phyloP scores from a whole-genome alignment of 2,888 invertebrate genomes.

The Caenorhabditis auriculariae region DNA sequence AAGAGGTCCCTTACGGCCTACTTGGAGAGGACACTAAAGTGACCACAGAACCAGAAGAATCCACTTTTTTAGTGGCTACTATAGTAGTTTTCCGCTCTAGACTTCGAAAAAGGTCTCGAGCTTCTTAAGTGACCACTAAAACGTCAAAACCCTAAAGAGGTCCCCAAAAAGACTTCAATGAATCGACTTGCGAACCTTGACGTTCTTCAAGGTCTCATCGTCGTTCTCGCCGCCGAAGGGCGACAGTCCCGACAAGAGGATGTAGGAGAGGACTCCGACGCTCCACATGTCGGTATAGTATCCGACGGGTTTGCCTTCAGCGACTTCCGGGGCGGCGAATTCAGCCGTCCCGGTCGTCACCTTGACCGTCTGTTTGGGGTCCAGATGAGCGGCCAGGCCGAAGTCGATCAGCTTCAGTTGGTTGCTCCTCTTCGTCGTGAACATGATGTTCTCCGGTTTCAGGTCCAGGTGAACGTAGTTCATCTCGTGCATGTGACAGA shows the following conservation, averaged over 20 bases:
- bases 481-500: conserved; percentile 98
- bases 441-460: conserved; percentile 97
- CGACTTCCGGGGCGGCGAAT: conserved; percentile 98
- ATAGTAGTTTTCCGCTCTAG: no score
- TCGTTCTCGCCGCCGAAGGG: conserved; percentile 99
- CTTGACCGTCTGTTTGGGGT: conserved; percentile 97
- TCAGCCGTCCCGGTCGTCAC: conserved; percentile 85
- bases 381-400: conserved; percentile 94
- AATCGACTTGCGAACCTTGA: no score
- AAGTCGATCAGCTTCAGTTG: conserved; percentile 98
- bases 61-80: no score
- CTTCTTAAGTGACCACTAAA: no score
- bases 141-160: background rate
- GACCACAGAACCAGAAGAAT: no score
- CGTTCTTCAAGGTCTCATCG: conserved; percentile 94
- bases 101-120: no score
- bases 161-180: background rate
- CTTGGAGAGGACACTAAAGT: no score
- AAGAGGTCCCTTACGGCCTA: no score
- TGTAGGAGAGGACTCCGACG: conserved; percentile 95
- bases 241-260: conserved; percentile 93
- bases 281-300: conserved; percentile 99
- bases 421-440: conserved; percentile 89
- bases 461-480: conserved; percentile 92
- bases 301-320: conserved; percentile 95